Evolutionary conservation across 2,888 invertebrate genomes (phyloP).

Genomic region (Chirona hameri): DNA sequence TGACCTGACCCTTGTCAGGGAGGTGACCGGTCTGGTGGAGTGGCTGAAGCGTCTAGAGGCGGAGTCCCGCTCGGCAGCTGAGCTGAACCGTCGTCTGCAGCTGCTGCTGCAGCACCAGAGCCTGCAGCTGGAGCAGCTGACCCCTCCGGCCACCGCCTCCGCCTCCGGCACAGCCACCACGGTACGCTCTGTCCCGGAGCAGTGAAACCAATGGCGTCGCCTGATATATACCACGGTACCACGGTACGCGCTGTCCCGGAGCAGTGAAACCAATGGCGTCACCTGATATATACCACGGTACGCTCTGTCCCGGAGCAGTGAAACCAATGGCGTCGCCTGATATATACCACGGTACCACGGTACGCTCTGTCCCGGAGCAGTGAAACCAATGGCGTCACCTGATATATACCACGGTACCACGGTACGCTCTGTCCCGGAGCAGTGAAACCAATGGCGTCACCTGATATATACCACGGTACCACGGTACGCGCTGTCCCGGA

Average conservation of each 20-base stretch:
- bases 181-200: neutral
- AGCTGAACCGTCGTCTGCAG: neutral
- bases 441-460: no score
- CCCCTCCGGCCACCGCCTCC: neutral
- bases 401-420: no score
- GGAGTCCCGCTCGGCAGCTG: neutral
- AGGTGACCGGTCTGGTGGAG: no score
- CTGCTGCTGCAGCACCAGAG: neutral
- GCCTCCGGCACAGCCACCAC: neutral
- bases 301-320: no score
- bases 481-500: neutral
- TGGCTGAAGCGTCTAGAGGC: neutral
- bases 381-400: no score
- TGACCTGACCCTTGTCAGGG: neutral
- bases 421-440: neutral
- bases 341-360: no score
- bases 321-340: no score
- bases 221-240: neutral
- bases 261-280: neutral
- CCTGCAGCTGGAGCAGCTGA: neutral
- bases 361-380: no score
- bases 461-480: neutral
- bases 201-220: neutral
- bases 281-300: no score
- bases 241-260: neutral